A percentile compares a stretch with the other conserved stretches of the same genome.
Evolutionary conservation across 2,797 vertebrate species (phyloP).

Genomic region (Catharus ustulatus): DNA sequence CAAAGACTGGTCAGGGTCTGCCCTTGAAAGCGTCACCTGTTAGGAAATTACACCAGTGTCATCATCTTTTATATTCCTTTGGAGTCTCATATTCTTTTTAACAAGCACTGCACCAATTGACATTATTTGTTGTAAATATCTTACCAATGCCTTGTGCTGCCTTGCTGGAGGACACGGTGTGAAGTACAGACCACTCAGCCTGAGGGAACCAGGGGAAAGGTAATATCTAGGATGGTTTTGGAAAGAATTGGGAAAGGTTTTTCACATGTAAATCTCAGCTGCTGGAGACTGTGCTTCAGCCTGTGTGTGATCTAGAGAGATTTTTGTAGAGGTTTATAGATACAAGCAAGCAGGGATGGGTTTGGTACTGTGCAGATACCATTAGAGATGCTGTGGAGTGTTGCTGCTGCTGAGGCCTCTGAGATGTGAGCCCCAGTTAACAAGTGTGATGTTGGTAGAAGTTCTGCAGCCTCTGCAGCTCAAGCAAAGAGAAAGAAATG

Average conservation of each 20-base stretch:
- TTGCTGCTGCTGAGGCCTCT: background rate
- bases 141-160: background rate
- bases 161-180: background rate
- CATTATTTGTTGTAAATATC: background rate
- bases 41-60: background rate
- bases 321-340: background rate
- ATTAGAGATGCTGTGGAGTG: background rate
- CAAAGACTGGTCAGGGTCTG: background rate
- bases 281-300: background rate
- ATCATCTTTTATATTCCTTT: background rate
- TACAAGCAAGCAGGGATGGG: rapidly evolving
- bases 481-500: background rate
- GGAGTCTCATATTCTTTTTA: background rate
- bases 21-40: background rate
- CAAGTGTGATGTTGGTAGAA: background rate
- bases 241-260: background rate
- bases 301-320: background rate
- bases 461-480: background rate
- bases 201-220: background rate
- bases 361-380: background rate
- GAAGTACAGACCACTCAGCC: background rate
- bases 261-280: background rate
- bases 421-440: background rate
- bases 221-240: background rate
- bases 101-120: background rate